Evolutionary conservation across 2,113 vertebrate species (phyloP).

Genomic region (Chamaetylas fuelleborni): DNA sequence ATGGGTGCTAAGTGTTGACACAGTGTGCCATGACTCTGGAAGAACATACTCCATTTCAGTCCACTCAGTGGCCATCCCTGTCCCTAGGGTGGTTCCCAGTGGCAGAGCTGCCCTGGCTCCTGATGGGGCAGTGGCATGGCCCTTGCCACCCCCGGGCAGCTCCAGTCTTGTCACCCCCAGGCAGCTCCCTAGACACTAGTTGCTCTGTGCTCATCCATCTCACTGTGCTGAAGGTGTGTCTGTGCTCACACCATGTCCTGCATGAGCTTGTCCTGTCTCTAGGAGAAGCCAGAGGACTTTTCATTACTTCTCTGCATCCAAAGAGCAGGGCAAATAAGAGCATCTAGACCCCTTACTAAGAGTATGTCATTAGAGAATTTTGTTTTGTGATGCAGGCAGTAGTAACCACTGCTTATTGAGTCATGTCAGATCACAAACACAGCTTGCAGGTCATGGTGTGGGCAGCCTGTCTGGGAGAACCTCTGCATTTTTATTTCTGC

Average conservation of each 20-base stretch:
- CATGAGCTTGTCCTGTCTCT: neutral
- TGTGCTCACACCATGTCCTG: neutral
- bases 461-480: neutral
- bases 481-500: neutral
- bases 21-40: neutral
- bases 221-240: neutral
- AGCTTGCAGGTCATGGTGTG: rapidly evolving
- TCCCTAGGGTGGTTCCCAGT: neutral
- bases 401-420: neutral
- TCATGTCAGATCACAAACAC: neutral
- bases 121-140: neutral
- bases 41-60: neutral
- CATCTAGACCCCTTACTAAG: neutral
- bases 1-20: rapidly evolving
- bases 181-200: neutral
- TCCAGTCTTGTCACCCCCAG: neutral
- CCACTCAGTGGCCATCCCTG: rapidly evolving
- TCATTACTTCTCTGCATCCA: neutral
- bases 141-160: neutral
- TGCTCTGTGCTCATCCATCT: neutral
- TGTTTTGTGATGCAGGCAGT: neutral
- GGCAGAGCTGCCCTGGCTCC: neutral
- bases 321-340: neutral
- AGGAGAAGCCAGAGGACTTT: neutral
- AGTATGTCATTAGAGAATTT: neutral